A percentile compares a stretch with the other conserved stretches of the same genome.
Conservation (phyloP, 1,140 invertebrate species). For the Drosophila ogumai region DNA sequence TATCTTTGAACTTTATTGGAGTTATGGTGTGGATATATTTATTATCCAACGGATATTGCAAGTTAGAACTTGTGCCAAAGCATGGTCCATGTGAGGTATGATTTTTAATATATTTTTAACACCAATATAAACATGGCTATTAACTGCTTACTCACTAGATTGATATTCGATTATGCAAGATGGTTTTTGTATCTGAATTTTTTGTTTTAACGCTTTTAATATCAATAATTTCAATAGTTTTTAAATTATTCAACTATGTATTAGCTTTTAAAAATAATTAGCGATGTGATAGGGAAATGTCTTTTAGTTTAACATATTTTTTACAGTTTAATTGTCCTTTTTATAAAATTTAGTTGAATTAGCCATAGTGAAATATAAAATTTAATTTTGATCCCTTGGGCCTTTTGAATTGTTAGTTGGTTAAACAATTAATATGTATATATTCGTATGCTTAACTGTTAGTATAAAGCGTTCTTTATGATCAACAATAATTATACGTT, state of each 20-base stretch:
- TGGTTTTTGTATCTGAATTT: background rate
- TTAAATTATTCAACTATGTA: too few relatives aligned
- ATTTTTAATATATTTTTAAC: conserved; percentile 8
- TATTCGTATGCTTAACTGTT: conserved; percentile 4
- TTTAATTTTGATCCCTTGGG: conserved; percentile 43
- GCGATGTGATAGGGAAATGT: conserved; percentile 9
- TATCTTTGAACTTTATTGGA: background rate
- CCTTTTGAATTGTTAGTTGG: conserved; percentile 19
- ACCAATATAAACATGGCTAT: conserved; percentile 15
- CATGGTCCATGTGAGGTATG: conserved; percentile 32
- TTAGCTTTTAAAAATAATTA: background rate
- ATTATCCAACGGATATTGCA: conserved; percentile 4
- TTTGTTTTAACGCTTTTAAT: background rate
- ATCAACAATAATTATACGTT: background rate
- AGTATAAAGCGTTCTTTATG: conserved; percentile 8
- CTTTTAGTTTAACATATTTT: conserved; percentile 2
- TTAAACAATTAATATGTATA: conserved; percentile 16
- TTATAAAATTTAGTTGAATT: conserved; percentile 23
- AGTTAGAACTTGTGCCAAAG: conserved; percentile 22
- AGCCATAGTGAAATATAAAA: conserved; percentile 32
- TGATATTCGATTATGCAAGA: conserved; percentile 8
- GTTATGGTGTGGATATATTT: background rate
- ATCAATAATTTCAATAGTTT: background rate
- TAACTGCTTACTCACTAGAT: conserved; percentile 3
- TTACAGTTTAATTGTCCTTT: conserved; percentile 12